Percentiles rank a stretch among this genome's conserved stretches.
phyloP scores from a whole-genome alignment of 2,888 invertebrate genomes.

The Allygus modestus region DNA sequence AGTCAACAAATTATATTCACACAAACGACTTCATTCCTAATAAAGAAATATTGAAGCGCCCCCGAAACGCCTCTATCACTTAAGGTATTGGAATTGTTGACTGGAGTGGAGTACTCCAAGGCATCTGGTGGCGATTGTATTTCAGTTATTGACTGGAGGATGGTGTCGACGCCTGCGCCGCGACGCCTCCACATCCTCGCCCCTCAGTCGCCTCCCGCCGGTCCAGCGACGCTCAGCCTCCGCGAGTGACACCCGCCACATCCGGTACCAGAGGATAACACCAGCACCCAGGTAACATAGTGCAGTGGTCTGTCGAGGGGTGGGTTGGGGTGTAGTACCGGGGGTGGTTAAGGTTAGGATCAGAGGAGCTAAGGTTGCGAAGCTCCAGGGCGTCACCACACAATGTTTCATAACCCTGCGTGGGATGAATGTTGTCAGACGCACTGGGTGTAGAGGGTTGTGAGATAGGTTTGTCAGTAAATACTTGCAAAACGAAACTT shows the following conservation, averaged over 20 bases:
- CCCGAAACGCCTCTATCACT: background rate
- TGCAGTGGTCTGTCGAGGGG: background rate
- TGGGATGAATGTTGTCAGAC: too few species aligned
- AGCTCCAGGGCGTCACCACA: too few species aligned
- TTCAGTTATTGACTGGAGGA: constrained; percentile 25
- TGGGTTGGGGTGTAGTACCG: background rate
- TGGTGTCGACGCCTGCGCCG: constrained; percentile 15
- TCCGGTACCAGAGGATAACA: background rate
- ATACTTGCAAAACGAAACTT: too few species aligned
- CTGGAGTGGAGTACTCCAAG: background rate
- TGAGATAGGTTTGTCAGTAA: too few species aligned
- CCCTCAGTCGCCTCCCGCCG: background rate
- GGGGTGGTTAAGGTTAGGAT: too few species aligned
- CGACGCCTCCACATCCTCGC: background rate
- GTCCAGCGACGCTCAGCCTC: background rate
- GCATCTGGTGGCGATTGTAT: background rate
- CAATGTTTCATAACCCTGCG: too few species aligned
- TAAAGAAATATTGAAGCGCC: too few species aligned
- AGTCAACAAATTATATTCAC: too few species aligned
- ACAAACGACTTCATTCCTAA: too few species aligned
- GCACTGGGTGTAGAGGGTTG: too few species aligned
- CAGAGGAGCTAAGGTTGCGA: too few species aligned
- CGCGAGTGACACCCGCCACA: background rate
- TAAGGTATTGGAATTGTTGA: background rate
- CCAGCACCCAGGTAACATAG: constrained; percentile 1